Evolutionary conservation across 2,888 invertebrate species (phyloP).

Genomic region (Tribolium freemani): DNA sequence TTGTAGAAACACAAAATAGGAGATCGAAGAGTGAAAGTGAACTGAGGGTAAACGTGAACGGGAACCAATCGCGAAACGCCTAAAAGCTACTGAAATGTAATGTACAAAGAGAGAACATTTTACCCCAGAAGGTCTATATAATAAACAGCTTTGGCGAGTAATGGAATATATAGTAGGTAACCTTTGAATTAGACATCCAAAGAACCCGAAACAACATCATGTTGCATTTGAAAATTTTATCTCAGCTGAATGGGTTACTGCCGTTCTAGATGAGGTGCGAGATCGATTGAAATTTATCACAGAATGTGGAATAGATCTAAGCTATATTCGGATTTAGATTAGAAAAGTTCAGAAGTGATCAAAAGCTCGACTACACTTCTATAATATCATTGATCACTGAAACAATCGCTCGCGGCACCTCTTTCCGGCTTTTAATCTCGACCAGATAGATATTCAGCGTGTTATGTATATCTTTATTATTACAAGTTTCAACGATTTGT

Average conservation of each 20-base stretch:
- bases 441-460: conserved; percentile 14
- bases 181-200: conserved; percentile 24
- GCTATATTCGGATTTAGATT: conserved; percentile 7
- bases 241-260: neutral
- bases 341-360: conserved; percentile 30
- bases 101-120: conserved; percentile 27
- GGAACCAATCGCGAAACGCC: conserved; percentile 9
- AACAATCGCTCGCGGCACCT: conserved; percentile 16
- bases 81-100: conserved; percentile 20
- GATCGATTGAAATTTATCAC: conserved; percentile 27
- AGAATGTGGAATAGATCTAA: conserved; percentile 5
- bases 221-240: conserved; percentile 24
- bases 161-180: conserved; percentile 34
- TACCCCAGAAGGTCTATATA: conserved; percentile 24
- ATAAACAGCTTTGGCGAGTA: conserved; percentile 24
- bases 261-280: conserved; percentile 14
- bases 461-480: conserved; percentile 2
- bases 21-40: conserved; percentile 14
- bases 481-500: neutral
- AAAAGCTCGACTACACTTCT: conserved; percentile 23
- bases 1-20: conserved; percentile 2
- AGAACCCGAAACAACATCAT: conserved; percentile 24
- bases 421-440: conserved; percentile 17
- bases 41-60: conserved; percentile 7
- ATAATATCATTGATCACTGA: conserved; percentile 22